Percentiles rank a stretch among this genome's conserved stretches.
These are phyloP conservation scores for Amniataba percoides DNA, from an alignment of 2,797 vertebrate species.

Conservation along the genomic window DNA sequence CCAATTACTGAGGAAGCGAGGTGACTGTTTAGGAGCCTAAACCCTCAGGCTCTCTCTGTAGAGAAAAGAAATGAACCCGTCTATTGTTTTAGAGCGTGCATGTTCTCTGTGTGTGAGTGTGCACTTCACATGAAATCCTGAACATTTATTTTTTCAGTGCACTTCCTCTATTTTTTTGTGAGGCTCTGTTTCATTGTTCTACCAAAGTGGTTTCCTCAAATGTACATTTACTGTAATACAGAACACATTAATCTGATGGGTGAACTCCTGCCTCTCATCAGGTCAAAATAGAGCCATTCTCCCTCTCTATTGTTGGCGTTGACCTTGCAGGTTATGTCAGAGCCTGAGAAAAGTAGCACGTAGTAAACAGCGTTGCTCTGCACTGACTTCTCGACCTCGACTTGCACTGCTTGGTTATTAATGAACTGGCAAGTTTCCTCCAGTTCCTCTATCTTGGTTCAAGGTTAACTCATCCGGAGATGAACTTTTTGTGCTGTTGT, in stretches of 20 bases:
- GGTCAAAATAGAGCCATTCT: conserved; percentile 68
- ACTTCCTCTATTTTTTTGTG: conserved; percentile 71
- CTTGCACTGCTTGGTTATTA: conserved; percentile 62
- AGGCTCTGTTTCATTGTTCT: conserved; percentile 78
- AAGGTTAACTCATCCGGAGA: conserved; percentile 69
- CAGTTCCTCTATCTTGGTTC: conserved; percentile 61
- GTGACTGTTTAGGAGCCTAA: conserved; percentile 75
- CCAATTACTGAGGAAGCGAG: conserved; percentile 83
- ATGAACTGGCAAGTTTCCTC: conserved; percentile 69
- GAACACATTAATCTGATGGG: conserved; percentile 72
- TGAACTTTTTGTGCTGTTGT: conserved; percentile 52
- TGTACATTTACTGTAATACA: conserved; percentile 72
- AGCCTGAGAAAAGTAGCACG: conserved; percentile 71
- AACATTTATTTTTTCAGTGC: conserved; percentile 67
- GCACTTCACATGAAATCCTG: conserved; percentile 51
- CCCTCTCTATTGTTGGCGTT: conserved; percentile 75
- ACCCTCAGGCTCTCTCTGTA: conserved; percentile 65
- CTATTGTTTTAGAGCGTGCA: conserved; percentile 69
- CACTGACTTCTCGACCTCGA: conserved; percentile 63
- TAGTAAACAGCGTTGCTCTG: conserved; percentile 51
- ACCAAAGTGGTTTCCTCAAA: conserved; percentile 79
- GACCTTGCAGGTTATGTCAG: conserved; percentile 75
- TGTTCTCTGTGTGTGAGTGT: conserved; percentile 31
- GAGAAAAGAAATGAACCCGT: conserved; percentile 56
- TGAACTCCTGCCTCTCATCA: conserved; percentile 68